These are phyloP conservation scores for Oscheius sp. DNA, from an alignment of 2,888 invertebrate species.

Conservation along the genomic window DNA sequence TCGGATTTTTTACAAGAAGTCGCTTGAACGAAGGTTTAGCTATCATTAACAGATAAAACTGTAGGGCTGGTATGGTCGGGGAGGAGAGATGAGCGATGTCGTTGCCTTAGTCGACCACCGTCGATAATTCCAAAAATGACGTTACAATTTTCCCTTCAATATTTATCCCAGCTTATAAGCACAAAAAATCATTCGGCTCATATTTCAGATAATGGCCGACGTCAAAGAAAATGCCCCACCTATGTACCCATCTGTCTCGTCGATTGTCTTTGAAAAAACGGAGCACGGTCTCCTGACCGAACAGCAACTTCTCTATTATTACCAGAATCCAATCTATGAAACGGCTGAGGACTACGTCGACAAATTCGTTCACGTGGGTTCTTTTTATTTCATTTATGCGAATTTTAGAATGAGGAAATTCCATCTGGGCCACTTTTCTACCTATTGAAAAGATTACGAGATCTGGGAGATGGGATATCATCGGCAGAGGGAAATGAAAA, in stretches of 20 bases:
- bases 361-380: constrained; percentile 57
- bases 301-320: constrained; percentile 64
- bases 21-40: too few species aligned
- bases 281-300: constrained; percentile 65
- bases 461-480: constrained; percentile 50
- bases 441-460: constrained; percentile 56
- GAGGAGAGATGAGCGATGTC: too few species aligned
- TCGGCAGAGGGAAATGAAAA: constrained; percentile 41
- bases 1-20: too few species aligned
- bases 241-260: constrained; percentile 47
- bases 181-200: too few species aligned
- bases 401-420: constrained; percentile 58
- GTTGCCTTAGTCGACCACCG: too few species aligned
- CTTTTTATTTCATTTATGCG: not conserved
- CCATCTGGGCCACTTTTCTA: constrained; percentile 57
- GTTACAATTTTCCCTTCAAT: too few species aligned
- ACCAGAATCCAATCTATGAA: constrained; percentile 68
- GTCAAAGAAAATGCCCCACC: constrained; percentile 49
- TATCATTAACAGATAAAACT: too few species aligned
- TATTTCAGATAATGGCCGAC: constrained; percentile 7
- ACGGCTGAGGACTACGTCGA: constrained; percentile 68
- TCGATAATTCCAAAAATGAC: too few species aligned
- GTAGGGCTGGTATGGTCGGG: too few species aligned
- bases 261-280: constrained; percentile 72
- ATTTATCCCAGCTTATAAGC: too few species aligned